Conservation (phyloP, 2,113 vertebrate species). For the Pachycephala philippinensis region DNA sequence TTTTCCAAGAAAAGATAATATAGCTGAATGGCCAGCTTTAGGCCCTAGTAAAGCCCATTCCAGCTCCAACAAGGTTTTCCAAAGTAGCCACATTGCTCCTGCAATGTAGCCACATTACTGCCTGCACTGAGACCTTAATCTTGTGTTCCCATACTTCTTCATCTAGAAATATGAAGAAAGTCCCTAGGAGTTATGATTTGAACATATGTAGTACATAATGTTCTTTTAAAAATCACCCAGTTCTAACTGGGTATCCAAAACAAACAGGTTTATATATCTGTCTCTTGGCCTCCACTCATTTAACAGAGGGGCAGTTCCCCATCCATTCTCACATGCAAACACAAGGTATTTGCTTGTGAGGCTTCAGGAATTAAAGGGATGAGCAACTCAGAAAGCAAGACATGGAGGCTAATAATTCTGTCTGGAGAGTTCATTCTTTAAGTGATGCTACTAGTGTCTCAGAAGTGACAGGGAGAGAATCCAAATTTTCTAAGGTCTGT, state of each 20-base stretch:
- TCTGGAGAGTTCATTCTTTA: neutral
- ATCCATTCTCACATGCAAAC: neutral
- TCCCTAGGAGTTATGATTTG: neutral
- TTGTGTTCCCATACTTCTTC: neutral
- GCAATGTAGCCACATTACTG: neutral
- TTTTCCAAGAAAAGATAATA: neutral
- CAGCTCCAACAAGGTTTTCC: neutral
- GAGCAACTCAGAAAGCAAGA: neutral
- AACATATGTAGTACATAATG: neutral
- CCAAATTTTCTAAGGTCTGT: neutral
- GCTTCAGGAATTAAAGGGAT: neutral
- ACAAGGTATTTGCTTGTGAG: neutral
- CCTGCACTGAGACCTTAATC: neutral
- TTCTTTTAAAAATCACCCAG: neutral
- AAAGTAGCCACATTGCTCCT: neutral
- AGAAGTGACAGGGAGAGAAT: neutral
- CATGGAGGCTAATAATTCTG: neutral
- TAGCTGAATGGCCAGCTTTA: neutral
- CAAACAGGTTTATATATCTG: neutral
- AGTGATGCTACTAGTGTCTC: neutral
- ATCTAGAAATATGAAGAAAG: neutral
- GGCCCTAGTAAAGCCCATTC: neutral
- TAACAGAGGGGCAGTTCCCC: neutral
- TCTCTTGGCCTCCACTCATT: accelerated
- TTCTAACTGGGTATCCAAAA: neutral